Evolutionary conservation across 2,888 invertebrate species (phyloP).

Genomic region (Dioctria rufipes): DNA sequence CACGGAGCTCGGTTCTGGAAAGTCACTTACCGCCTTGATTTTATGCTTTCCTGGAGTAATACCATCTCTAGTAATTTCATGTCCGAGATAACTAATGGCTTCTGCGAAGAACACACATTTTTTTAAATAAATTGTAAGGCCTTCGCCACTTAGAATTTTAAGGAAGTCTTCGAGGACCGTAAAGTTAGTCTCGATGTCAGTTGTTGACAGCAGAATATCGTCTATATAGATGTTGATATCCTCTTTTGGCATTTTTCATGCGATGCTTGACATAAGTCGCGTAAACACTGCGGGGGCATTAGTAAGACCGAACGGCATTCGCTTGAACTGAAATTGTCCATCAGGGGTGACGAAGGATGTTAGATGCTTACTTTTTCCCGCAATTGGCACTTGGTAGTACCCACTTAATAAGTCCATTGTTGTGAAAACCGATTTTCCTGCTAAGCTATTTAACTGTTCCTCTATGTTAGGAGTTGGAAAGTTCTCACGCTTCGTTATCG

Average conservation of each 20-base stretch:
- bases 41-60: neutral
- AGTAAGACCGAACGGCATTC: constrained; percentile 63
- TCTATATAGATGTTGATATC: constrained; percentile 45
- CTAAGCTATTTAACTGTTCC: constrained; percentile 57
- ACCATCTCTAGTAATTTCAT: constrained; percentile 8
- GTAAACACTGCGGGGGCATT: constrained; percentile 61
- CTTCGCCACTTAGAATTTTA: neutral
- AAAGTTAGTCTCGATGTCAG: neutral
- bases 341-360: constrained; percentile 63
- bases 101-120: too few species aligned
- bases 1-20: neutral
- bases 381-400: constrained; percentile 48
- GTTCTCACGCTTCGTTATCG: constrained; percentile 58
- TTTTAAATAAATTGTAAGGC: neutral
- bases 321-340: constrained; percentile 62
- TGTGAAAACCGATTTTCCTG: constrained; percentile 36
- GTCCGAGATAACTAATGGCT: neutral
- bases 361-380: constrained; percentile 46
- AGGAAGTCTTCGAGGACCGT: neutral
- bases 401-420: constrained; percentile 44
- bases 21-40: neutral
- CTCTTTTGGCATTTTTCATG: too few species aligned
- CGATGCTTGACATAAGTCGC: too few species aligned
- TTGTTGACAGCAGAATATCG: constrained; percentile 25
- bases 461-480: constrained; percentile 58